Conservation (phyloP, 2,888 invertebrate species). For the Nymphalis urticae region DNA sequence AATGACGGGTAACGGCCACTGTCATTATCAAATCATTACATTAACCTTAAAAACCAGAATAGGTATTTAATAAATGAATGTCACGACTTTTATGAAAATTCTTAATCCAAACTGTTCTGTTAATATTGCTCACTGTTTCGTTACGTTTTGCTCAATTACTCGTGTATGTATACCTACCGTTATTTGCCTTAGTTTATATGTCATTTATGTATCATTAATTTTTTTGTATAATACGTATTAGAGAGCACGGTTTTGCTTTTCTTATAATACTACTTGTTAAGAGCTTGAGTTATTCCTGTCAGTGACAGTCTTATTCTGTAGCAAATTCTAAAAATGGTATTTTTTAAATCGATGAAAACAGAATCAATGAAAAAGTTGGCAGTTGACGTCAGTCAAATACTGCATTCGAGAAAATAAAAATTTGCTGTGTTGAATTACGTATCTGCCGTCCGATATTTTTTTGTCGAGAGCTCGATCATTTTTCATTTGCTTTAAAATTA, state of each 20-base stretch:
- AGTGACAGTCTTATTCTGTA: conserved; percentile 43
- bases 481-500: conserved; percentile 26
- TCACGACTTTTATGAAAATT: conserved; percentile 15
- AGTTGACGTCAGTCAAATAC: conserved; percentile 18
- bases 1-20: conserved; percentile 3
- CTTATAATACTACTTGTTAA: conserved; percentile 70
- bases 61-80: conserved; percentile 29
- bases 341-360: conserved; percentile 7
- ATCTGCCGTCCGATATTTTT: conserved; percentile 66
- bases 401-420: conserved; percentile 34
- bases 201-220: conserved; percentile 58
- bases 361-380: conserved; percentile 11
- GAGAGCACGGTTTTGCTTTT: conserved; percentile 80
- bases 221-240: conserved; percentile 69
- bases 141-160: conserved; percentile 80
- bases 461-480: conserved; percentile 25
- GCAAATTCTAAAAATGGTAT: conserved; percentile 24
- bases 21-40: conserved; percentile 10
- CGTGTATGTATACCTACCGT: conserved; percentile 66
- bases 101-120: conserved; percentile 45
- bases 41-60: conserved; percentile 29
- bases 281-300: conserved; percentile 53
- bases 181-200: conserved; percentile 59
- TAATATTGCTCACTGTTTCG: conserved; percentile 75
- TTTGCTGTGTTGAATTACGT: conserved; percentile 44